Percentiles rank a stretch among this genome's conserved stretches.
Conservation (phyloP, 2,888 invertebrate genomes). For the Morpho deidamia region DNA sequence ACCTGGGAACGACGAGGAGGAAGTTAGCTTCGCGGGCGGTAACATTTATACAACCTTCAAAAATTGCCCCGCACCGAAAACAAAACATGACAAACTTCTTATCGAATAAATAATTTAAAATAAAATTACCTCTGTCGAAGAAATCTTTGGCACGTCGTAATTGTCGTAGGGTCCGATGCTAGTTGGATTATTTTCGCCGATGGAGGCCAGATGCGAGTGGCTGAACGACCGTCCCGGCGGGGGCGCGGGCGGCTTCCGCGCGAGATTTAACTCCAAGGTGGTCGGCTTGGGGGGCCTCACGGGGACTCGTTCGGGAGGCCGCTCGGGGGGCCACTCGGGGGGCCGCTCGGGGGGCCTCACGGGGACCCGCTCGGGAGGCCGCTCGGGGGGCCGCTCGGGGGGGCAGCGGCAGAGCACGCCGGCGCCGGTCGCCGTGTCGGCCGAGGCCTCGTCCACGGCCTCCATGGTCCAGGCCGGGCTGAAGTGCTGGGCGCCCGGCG, state of each 20-base stretch:
- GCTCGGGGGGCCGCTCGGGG: slow-evolving; percentile 65
- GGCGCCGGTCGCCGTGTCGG: too few species aligned
- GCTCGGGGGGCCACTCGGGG: slow-evolving; percentile 66
- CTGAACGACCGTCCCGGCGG: slow-evolving; percentile 38
- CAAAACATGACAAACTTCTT: too few species aligned
- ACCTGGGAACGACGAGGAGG: slow-evolving; percentile 34
- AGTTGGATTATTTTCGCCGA: slow-evolving; percentile 37
- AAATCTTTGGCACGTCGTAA: slow-evolving; percentile 86
- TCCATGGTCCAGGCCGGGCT: slow-evolving; percentile 80
- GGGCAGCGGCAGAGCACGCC: slow-evolving; percentile 43
- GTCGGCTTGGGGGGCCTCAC: slow-evolving; percentile 80
- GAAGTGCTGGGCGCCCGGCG: slow-evolving; percentile 68
- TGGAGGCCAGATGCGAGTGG: slow-evolving; percentile 35
- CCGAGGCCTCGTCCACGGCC: slow-evolving; percentile 45
- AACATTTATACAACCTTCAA: too few species aligned
- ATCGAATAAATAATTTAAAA: too few species aligned
- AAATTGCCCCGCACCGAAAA: too few species aligned
- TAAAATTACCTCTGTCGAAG: slow-evolving; percentile 61
- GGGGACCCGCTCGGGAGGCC: slow-evolving; percentile 78
- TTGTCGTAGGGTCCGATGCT: slow-evolving; percentile 83
- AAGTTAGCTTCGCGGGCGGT: too few species aligned
- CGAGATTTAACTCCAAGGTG: slow-evolving; percentile 40
- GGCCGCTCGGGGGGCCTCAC: slow-evolving; percentile 43
- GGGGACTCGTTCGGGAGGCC: slow-evolving; percentile 57
- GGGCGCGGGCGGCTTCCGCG: slow-evolving; percentile 53